These are phyloP conservation scores for cattle (Bos taurus) DNA, from an alignment of 2,113 vertebrate genomes.

Conservation along the genomic window ARS-UCD2.0 NC_037329.1:61605001-61605500, in stretches of 20 bases:
- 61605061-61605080: background rate
- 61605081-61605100: background rate
- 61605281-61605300: background rate
- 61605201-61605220: background rate
- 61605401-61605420: background rate
- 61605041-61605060: background rate
- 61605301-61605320: background rate
- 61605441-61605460: background rate
- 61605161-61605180: background rate
- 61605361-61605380: background rate
- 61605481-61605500: background rate
- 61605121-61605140: background rate
- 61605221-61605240: background rate
- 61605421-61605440: background rate
- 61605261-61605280: background rate
- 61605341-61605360: background rate
- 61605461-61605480: background rate
- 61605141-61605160: background rate
- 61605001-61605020: background rate
- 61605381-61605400: background rate
- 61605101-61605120: background rate
- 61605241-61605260: background rate
- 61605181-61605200: background rate
- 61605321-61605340: background rate
- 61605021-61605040: background rate